Evolutionary conservation across 1,140 invertebrate genomes (phyloP).

Genomic region (Cecropterus lyciades): DNA sequence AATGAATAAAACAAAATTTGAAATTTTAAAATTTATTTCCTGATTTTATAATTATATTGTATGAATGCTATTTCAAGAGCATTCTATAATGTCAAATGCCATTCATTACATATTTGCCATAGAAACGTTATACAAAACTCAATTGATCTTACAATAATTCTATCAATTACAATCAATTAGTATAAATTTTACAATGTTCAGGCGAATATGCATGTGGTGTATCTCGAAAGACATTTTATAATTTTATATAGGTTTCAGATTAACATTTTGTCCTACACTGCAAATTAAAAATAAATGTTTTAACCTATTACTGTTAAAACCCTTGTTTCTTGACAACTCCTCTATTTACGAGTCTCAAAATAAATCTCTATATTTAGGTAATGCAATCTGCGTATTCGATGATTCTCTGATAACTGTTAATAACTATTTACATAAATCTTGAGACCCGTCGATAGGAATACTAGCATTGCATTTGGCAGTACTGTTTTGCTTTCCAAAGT

Average conservation of each 20-base stretch:
- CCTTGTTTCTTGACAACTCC: conserved; percentile 1
- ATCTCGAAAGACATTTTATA: conserved; percentile 37
- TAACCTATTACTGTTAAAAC: conserved; percentile 31
- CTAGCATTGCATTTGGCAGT: conserved; percentile 50
- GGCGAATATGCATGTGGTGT: conserved; percentile 51
- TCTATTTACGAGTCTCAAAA: conserved; percentile 34
- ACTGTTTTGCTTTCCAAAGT: conserved; percentile 47
- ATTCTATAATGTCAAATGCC: conserved; percentile 78
- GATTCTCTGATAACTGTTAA: not conserved
- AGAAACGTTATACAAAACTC: conserved; percentile 81
- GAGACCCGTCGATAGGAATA: conserved; percentile 40
- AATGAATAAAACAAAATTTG: conserved; percentile 55
- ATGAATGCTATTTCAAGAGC: conserved; percentile 70
- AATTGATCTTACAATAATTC: conserved; percentile 75
- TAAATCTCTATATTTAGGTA: conserved; percentile 1
- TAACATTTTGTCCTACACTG: conserved; percentile 16
- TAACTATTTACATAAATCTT: conserved; percentile 52
- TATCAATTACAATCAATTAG: conserved; percentile 44
- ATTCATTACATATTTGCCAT: conserved; percentile 77
- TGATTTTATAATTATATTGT: conserved; percentile 79
- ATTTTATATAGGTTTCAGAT: not conserved
- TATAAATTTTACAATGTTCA: conserved; percentile 65
- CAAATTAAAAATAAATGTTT: conserved; percentile 37
- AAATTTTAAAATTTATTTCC: conserved; percentile 77
- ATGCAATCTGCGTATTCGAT: conserved; percentile 4